Base-by-base conservation (phyloP, 30 jellyfish, hydroid and myxozoan species). In the Pelagia noctiluca region DNA sequence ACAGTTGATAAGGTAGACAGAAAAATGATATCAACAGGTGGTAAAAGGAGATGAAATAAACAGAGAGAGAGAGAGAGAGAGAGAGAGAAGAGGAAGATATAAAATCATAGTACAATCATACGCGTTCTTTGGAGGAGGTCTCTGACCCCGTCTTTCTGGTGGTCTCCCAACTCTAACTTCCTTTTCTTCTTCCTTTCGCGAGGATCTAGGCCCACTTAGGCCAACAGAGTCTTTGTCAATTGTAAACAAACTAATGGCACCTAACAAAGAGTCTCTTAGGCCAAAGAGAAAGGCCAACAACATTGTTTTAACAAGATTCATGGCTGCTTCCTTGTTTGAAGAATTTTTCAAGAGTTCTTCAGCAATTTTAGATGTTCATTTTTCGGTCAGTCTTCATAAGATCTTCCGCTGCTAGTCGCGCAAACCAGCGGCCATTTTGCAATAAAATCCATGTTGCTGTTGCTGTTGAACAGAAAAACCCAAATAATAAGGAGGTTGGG, bases 241-340 rank as follows among this genome's bases (percentile, higher is more conserved):
- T 18, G 90, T 78, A 23, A 86, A 60, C 83, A 92, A 65, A 16
- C 84, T 69, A 16, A 66, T 76, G n/a, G 92, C 88, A 1, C 98
- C 98, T 16, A 92, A 79, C 16, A 92, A 66, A 1, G 98, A 92
- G 80, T 92, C 98, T 63, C 89, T 86, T 12, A 92, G 54, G 23
- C 98, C 98, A 75, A 67, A 26, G 22, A 82, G 76, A 66, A 85
- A 92, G 28, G 96, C 84, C 61, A 76, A 24, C 16, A 76, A 30
- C 29, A 73, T 50, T 1, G 92, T 37, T 26, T 35, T 75, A 46
- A 89, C 68, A 37, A 78, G 32, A 74, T 76, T 89, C 76, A 35
- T 74, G 3, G n/a, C n/a, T n/a, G n/a, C n/a, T n/a, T n/a, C n/a
- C n/a, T n/a, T n/a, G n/a, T n/a, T n/a, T n/a, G n/a, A n/a, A n/a